These are phyloP conservation scores for Zenarchopterus dispar DNA, from an alignment of 2,797 vertebrate genomes.

Conservation along the genomic window DNA sequence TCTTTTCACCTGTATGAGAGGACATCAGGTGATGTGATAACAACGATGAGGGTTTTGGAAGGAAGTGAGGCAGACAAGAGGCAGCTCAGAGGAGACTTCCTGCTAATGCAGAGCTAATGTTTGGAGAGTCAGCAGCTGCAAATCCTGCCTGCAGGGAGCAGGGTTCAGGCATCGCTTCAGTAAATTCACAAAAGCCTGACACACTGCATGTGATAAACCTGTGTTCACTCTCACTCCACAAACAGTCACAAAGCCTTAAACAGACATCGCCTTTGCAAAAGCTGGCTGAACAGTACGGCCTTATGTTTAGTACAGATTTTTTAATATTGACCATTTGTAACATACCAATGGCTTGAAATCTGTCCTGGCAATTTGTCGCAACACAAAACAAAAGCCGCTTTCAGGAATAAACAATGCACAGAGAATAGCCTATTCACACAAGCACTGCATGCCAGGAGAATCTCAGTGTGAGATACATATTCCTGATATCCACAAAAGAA, in stretches of 20 bases:
- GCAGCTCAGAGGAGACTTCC: slow-evolving; percentile 35
- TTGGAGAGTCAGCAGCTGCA: slow-evolving; percentile 58
- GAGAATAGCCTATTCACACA: background rate
- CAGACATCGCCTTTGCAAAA: background rate
- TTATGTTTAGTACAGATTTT: background rate
- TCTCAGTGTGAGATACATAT: background rate
- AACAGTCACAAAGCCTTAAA: slow-evolving; percentile 14
- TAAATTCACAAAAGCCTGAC: slow-evolving; percentile 51
- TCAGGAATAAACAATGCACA: background rate
- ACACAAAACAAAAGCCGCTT: background rate
- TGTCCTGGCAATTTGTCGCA: background rate
- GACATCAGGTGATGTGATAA: slow-evolving; percentile 20
- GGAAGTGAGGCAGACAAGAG: slow-evolving; percentile 15
- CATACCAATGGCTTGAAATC: background rate
- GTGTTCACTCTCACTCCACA: slow-evolving; percentile 17
- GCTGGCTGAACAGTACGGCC: slow-evolving; percentile 1
- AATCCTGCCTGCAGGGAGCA: slow-evolving; percentile 36
- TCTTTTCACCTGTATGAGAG: slow-evolving; percentile 17
- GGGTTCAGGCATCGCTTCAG: slow-evolving; percentile 44
- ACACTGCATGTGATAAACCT: slow-evolving; percentile 30
- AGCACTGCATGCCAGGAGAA: background rate
- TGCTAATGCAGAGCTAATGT: slow-evolving; percentile 47
- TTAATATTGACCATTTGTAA: background rate
- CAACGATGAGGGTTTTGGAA: slow-evolving; percentile 11
- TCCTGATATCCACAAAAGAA: background rate